These are phyloP conservation scores for Trissolcus brochymenae DNA, from an alignment of 2,888 invertebrate species.

Conservation along the genomic window DNA sequence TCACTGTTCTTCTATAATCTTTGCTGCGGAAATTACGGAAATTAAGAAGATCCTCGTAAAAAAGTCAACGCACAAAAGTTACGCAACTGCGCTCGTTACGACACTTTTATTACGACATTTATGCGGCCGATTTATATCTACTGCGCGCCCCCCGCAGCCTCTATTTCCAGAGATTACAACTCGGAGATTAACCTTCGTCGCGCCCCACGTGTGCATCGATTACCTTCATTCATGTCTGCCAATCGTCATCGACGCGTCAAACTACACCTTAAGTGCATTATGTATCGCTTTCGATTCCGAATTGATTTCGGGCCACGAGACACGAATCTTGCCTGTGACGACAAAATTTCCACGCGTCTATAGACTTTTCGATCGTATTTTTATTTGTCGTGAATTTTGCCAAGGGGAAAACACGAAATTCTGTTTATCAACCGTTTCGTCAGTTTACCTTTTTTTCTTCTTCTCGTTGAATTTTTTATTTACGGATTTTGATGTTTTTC, in stretches of 20 bases:
- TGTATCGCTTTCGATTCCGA: constrained; percentile 39
- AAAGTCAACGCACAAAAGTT: constrained; percentile 44
- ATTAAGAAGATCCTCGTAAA: constrained; percentile 56
- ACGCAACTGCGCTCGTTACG: constrained; percentile 48
- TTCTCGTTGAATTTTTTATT: too few species aligned
- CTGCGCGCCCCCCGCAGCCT: constrained; percentile 50
- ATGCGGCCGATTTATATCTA: constrained; percentile 62
- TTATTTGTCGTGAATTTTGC: constrained; percentile 14
- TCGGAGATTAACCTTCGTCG: constrained; percentile 60
- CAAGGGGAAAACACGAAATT: constrained; percentile 11
- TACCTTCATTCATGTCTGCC: constrained; percentile 28
- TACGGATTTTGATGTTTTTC: too few species aligned
- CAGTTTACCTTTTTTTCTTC: too few species aligned
- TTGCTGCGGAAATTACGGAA: constrained; percentile 45
- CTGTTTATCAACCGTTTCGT: neutral
- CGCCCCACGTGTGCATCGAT: constrained; percentile 41
- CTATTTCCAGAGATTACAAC: constrained; percentile 61
- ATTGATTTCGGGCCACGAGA: constrained; percentile 50
- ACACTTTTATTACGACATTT: constrained; percentile 60
- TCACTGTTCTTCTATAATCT: constrained; percentile 33
- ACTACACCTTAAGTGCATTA: constrained; percentile 39
- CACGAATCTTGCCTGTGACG: constrained; percentile 29
- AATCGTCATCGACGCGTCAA: constrained; percentile 40
- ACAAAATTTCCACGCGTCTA: constrained; percentile 17
- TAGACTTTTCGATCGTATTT: constrained; percentile 14